These are phyloP conservation scores for Halcyon chelicuti DNA, from an alignment of 2,797 vertebrate genomes.

Conservation along the genomic window DNA sequence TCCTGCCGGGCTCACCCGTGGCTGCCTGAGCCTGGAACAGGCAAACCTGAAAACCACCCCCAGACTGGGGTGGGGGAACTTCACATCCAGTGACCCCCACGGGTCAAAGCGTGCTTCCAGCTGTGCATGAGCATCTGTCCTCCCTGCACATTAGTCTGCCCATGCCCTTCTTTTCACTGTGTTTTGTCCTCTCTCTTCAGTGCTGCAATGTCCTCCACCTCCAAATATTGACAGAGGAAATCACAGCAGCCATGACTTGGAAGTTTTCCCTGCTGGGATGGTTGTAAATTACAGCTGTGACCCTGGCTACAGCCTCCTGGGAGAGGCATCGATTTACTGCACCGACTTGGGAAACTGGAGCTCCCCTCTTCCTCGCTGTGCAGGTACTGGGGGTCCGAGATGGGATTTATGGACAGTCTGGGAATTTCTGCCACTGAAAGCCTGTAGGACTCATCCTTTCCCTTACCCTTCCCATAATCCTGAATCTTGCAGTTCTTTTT, in stretches of 20 bases:
- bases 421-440: background rate
- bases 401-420: fast-evolving
- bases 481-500: background rate
- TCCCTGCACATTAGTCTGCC: fast-evolving
- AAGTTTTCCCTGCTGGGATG: conserved; percentile 34
- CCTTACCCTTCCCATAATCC: background rate
- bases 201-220: conserved; percentile 40
- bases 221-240: conserved; percentile 2
- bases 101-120: background rate
- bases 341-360: conserved; percentile 56
- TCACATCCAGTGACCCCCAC: fast-evolving
- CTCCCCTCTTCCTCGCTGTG: conserved; percentile 41
- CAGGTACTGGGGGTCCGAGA: background rate
- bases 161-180: background rate
- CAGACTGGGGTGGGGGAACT: fast-evolving
- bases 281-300: conserved; percentile 66
- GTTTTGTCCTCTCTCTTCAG: background rate
- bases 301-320: conserved; percentile 55
- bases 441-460: background rate
- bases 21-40: background rate
- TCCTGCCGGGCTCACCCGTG: background rate
- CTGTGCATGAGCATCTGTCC: too few species aligned
- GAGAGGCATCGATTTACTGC: conserved; percentile 47
- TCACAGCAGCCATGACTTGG: background rate
- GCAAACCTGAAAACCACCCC: background rate